A percentile compares a stretch with the other conserved stretches of the same genome.
These are phyloP conservation scores for Cyprinella venusta DNA, from an alignment of 2,797 vertebrate genomes.

Conservation along the genomic window DNA sequence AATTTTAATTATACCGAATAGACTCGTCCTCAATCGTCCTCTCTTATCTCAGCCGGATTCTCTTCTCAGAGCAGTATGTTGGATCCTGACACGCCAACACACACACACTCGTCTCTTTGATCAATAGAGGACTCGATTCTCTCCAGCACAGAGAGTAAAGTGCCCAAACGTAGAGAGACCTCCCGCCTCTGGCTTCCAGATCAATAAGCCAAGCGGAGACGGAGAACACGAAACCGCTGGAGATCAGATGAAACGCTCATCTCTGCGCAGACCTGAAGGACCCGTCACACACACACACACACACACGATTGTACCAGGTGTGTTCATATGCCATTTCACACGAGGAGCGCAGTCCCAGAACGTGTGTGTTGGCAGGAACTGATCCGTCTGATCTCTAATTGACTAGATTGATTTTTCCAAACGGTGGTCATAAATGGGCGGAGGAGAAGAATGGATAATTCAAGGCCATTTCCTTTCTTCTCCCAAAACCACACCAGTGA, in stretches of 20 bases:
- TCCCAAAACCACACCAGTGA: slow-evolving; percentile 24
- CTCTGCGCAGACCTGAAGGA: slow-evolving; percentile 41
- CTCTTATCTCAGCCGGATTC: slow-evolving; percentile 48
- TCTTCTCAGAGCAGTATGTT: slow-evolving; percentile 32
- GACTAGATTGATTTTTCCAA: slow-evolving; percentile 81
- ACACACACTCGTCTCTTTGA: slow-evolving; percentile 42
- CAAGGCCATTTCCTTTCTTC: slow-evolving; percentile 55
- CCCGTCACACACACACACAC: slow-evolving; percentile 9
- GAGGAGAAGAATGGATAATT: slow-evolving; percentile 54
- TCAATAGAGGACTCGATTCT: slow-evolving; percentile 55
- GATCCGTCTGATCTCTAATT: slow-evolving; percentile 78
- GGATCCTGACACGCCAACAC: slow-evolving; percentile 17
- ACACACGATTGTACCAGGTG: slow-evolving; percentile 7
- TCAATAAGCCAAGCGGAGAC: slow-evolving; percentile 50
- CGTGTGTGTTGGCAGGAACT: slow-evolving; percentile 76
- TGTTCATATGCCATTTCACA: slow-evolving; percentile 36
- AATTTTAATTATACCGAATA: slow-evolving; percentile 6
- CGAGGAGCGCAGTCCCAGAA: slow-evolving; percentile 41
- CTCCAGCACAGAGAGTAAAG: slow-evolving; percentile 34
- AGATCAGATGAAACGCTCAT: slow-evolving; percentile 50
- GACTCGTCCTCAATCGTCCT: not conserved
- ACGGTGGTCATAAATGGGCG: slow-evolving; percentile 56
- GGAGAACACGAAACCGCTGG: slow-evolving; percentile 43
- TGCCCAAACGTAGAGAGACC: slow-evolving; percentile 51
- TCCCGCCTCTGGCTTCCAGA: slow-evolving; percentile 56